A percentile compares a stretch with the other conserved stretches of the same genome.
These are phyloP conservation scores for Yasuhikotakia modesta DNA, from an alignment of 2,797 vertebrate species.

Conservation along the genomic window DNA sequence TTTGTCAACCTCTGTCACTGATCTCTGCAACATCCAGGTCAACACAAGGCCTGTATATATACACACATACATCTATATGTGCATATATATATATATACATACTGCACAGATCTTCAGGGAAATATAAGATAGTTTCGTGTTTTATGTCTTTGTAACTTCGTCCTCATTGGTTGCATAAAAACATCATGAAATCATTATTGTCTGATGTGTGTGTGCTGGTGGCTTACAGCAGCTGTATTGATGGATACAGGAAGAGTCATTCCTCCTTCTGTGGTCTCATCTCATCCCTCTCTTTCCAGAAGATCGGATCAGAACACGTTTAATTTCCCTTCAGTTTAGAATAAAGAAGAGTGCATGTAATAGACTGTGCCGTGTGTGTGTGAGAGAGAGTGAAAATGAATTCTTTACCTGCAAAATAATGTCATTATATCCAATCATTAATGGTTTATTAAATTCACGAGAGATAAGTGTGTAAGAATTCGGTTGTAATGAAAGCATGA, in stretches of 20 bases:
- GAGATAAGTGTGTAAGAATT: slow-evolving; percentile 10
- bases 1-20: too few relatives aligned
- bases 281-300: neutral
- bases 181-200: neutral
- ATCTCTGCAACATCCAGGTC: too few relatives aligned
- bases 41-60: too few relatives aligned
- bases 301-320: slow-evolving; percentile 11
- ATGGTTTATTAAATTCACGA: neutral
- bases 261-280: slow-evolving; percentile 5
- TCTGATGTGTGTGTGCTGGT: neutral
- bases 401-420: slow-evolving; percentile 19
- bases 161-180: slow-evolving; percentile 19
- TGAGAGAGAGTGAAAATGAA: slow-evolving; percentile 16
- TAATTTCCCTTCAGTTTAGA: neutral
- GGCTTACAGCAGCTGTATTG: neutral
- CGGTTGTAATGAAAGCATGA: neutral
- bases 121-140: neutral
- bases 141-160: neutral
- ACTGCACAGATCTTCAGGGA: neutral
- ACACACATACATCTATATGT: too few relatives aligned
- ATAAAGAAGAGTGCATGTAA: neutral
- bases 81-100: too few relatives aligned
- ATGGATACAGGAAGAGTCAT: slow-evolving; percentile 16
- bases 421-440: slow-evolving; percentile 29
- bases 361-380: neutral